Base-by-base conservation (phyloP, 2,888 invertebrate species). In the Spicauda simplicius region DNA sequence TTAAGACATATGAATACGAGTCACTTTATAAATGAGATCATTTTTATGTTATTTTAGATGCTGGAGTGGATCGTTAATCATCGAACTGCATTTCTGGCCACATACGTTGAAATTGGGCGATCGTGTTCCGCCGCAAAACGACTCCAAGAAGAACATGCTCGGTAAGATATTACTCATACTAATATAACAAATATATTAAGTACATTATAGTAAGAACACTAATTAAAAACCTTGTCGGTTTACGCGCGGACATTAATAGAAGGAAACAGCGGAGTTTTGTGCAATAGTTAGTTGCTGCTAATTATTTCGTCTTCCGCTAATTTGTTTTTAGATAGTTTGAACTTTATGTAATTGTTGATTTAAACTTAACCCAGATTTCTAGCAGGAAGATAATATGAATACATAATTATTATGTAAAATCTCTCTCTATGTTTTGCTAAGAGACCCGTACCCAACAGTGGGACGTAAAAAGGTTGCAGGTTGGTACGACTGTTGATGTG, bases 1-100 rank as follows among this genome's bases (percentile, higher is more conserved):
- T 25, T 25, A 25, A 25, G 2, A 25, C 2, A 2, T 25, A 25
- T 25, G 25, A 12, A 3, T 41, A 41, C 14, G 41, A 14, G 12
- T 14, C 10, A 41, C 41, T 14, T 41, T 10, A 2, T 41, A 14
- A 11, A 14, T 41, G 10, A 41, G 14, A 41, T 41, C 16, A 48
- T 8, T 4, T 48, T 48, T 48, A 16, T 16, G n/a, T 33, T 33
- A 45, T 68, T 72, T 83, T 91, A 98, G 96, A 99, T 99, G 98
- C 97, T 99, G 84, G 98, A 99, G 83, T 99, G 99, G 99, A 98
- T 99, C 73, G 96, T 97, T 78, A 98, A 98, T 87, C 98, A 99
- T 86, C 96, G 98, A 67, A 98, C 98, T 82, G 96, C 97, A 71
- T 99, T 99, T 93, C 95, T 99, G 73, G 96, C 97, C 77, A 98